Conservation (phyloP, 2,797 vertebrate genomes). For the Perodicticus potto region DNA sequence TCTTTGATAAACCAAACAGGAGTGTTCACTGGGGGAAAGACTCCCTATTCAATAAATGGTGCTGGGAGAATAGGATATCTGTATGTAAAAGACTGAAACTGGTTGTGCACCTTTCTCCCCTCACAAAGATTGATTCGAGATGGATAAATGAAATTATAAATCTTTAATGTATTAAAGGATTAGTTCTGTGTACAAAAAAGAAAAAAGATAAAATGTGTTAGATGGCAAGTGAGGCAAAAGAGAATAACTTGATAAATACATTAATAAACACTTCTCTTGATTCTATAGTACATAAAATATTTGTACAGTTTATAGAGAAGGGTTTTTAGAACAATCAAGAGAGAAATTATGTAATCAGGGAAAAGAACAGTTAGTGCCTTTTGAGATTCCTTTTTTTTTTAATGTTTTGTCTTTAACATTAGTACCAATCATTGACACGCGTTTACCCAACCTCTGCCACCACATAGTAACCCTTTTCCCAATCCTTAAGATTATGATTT, state of each 20-base stretch:
- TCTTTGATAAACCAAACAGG: no score
- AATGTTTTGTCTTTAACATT: not conserved
- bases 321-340: not conserved
- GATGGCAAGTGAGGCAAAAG: not conserved
- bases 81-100: no score
- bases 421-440: not conserved
- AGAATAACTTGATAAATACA: not conserved
- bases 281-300: not conserved
- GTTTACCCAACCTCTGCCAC: not conserved
- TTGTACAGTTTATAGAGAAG: not conserved
- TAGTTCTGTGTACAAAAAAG: not conserved
- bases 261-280: not conserved
- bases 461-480: not conserved
- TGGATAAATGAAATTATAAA: slow-evolving; percentile 52
- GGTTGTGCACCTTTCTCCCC: no score
- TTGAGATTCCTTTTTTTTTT: not conserved
- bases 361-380: not conserved
- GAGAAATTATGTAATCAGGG: not conserved
- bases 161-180: slow-evolving; percentile 38
- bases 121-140: no score
- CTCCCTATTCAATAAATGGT: no score
- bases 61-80: no score
- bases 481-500: not conserved
- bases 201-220: not conserved
- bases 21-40: no score